Conservation (phyloP, 2,797 vertebrate species). For the Mycteria americana region DNA sequence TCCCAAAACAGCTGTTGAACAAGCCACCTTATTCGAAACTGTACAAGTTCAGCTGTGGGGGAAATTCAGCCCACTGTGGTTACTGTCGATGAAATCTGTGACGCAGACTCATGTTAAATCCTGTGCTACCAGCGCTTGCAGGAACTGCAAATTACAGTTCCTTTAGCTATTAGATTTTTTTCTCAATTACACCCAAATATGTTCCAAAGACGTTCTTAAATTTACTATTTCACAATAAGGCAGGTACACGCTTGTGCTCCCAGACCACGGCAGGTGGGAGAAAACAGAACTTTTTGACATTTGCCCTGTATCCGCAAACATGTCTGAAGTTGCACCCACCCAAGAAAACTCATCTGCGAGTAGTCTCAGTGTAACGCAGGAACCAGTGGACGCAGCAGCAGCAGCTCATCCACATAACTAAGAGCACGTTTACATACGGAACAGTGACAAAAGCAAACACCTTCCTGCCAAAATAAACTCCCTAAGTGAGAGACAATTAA, state of each 20-base stretch:
- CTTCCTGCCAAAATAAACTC: not conserved
- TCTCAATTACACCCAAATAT: not conserved
- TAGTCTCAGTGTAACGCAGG: accelerated
- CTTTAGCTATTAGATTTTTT: not conserved
- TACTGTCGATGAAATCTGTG: not conserved
- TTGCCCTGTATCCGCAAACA: not conserved
- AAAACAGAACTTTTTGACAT: not conserved
- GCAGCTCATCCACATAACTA: not conserved
- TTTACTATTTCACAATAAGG: not conserved
- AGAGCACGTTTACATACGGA: not conserved
- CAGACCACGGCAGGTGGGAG: not conserved
- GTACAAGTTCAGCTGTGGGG: not conserved
- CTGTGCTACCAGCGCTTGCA: not conserved
- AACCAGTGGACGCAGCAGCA: not conserved
- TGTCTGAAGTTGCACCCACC: not conserved
- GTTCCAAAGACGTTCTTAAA: not conserved
- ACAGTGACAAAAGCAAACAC: not conserved
- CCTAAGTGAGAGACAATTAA: not conserved
- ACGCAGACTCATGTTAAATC: not conserved
- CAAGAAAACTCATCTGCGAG: not conserved
- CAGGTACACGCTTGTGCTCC: not conserved
- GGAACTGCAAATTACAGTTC: not conserved
- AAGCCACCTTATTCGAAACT: not conserved
- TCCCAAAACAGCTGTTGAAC: not conserved
- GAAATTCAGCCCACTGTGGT: not conserved